Conservation (phyloP, 2,797 vertebrate genomes). For the Chlorospingus flavigularis region DNA sequence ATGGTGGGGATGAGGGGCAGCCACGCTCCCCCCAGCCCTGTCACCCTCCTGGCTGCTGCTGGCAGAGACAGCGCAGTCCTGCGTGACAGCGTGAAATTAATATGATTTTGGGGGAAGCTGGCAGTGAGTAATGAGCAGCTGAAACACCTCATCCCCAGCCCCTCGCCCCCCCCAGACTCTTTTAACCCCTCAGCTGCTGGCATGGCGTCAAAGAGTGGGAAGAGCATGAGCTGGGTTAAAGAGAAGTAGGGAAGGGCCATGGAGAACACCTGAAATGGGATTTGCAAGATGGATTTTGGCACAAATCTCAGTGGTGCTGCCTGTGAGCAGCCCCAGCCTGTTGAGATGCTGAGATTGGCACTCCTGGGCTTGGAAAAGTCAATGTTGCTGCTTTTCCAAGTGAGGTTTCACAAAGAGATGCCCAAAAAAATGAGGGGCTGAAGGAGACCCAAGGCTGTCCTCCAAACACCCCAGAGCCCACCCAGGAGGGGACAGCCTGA, state of each 20-base stretch:
- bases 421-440: not conserved
- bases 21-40: not conserved
- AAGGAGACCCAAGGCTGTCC: not conserved
- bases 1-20: not conserved
- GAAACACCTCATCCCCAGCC: constrained; percentile 3
- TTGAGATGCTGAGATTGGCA: rapidly evolving
- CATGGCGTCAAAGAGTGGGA: not conserved
- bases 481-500: not conserved
- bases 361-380: not conserved
- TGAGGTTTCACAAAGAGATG: not conserved
- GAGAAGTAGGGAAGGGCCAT: not conserved
- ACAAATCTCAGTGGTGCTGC: not conserved
- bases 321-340: not conserved
- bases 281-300: not conserved
- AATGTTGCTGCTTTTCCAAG: not conserved
- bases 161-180: not conserved
- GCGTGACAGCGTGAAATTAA: constrained; percentile 66
- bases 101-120: constrained; percentile 60
- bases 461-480: not conserved
- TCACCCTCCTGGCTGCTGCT: constrained; percentile 3
- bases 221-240: not conserved
- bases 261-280: rapidly evolving
- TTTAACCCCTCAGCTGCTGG: constrained; percentile 39
- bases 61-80: constrained; percentile 50
- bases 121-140: constrained; percentile 71